Conservation (phyloP, 2,113 vertebrate genomes). For the Alces alces region DNA sequence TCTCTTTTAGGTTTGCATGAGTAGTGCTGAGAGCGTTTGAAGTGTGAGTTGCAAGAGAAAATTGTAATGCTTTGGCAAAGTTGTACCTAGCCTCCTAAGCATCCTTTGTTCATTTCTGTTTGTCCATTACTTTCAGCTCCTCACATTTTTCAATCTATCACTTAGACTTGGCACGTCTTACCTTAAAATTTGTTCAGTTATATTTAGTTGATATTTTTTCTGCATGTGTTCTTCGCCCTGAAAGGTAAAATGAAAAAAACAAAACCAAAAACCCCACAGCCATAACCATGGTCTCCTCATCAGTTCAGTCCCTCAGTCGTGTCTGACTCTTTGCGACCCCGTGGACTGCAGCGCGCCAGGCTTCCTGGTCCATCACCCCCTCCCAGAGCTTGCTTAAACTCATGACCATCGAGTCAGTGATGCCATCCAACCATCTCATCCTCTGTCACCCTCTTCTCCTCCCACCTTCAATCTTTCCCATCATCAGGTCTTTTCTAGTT, state of each 20-base stretch:
- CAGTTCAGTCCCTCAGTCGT: neutral
- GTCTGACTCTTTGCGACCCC: neutral
- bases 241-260: neutral
- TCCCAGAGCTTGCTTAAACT: neutral
- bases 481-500: neutral
- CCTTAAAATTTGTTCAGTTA: constrained; percentile 1
- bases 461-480: accelerated
- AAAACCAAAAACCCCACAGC: neutral
- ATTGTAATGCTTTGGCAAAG: neutral
- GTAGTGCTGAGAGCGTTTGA: constrained; percentile 23
- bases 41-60: constrained; percentile 17
- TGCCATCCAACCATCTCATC: neutral
- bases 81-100: neutral
- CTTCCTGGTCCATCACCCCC: neutral
- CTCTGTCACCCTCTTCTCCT: neutral
- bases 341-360: neutral
- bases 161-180: neutral
- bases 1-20: constrained; percentile 30
- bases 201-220: constrained; percentile 12
- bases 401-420: neutral
- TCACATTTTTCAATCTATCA: neutral
- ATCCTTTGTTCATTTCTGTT: neutral
- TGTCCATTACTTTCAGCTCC: neutral
- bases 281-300: neutral
- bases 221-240: neutral